Base-by-base conservation (phyloP, 2,888 invertebrate genomes). In the Emmelina monodactyla region DNA sequence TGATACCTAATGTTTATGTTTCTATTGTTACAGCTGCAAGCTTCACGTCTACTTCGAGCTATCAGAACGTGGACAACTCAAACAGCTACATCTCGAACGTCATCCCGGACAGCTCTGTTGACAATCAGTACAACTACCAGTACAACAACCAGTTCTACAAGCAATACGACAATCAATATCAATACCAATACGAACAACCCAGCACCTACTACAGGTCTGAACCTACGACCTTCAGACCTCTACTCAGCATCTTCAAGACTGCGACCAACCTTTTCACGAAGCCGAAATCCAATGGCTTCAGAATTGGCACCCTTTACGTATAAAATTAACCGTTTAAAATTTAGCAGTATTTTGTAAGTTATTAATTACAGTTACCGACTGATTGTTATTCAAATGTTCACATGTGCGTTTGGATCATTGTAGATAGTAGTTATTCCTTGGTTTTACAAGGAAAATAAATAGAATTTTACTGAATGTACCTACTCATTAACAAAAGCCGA, bases 31-130 rank as follows among this genome's bases (percentile, higher is more conserved):
- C 67, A 78, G 79, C 72, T 40, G 58, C 66, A 46, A 62, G 68
- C 50, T 80, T 55, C 52, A 70, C 72, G 34, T 53, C 71, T 37
- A 67, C 76, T 34, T 59, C 75, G 32, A 66, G 66, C 45, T 76
- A 70, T 54, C 68, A 71, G 49, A 59, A 59, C 33, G 62, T 63
- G 38, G 65, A 73, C 49, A 73, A 71, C 58, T 62, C 66, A 44
- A 76, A 78, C 56, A 66, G 61, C 55, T 80, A 72, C 59, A 79
- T 82, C 57, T 80, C 81, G 52, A 82, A 82, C 49, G 69, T 68
- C 63, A 83, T 79, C 55, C 72, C 76, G 49, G 83, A 79, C 68
- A 82, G 82, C 72, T 63, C 73, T 41, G 67, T 62, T 40, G 70
- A 71, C 40, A 75, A 59, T 62, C 70, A 70, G 44, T 72, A 53